A percentile compares a stretch with the other conserved stretches of the same genome.
Evolutionary conservation across 2,113 vertebrate species (phyloP).

Genomic region (Silurus meridionalis): DNA sequence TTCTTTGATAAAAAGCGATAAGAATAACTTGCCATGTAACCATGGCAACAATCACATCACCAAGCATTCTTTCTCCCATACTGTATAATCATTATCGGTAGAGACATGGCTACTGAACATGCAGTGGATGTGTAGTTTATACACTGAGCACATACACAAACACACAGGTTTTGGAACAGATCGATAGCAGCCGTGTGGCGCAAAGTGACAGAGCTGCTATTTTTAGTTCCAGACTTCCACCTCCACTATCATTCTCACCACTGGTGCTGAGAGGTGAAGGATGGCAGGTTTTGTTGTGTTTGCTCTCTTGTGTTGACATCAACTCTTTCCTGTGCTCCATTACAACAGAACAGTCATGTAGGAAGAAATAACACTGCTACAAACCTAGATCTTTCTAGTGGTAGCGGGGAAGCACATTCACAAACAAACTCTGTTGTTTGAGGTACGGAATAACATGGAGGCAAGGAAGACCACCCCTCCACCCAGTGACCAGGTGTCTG

Average conservation of each 20-base stretch:
- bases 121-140: not conserved
- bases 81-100: not conserved
- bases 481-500: too few relatives aligned
- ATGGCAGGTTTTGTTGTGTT: slow-evolving; percentile 21
- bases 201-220: slow-evolving; percentile 38
- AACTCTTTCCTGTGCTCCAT: not conserved
- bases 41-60: not conserved
- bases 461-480: too few relatives aligned
- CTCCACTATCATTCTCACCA: slow-evolving; percentile 40
- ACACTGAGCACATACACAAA: not conserved
- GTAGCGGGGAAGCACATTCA: too few relatives aligned
- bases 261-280: slow-evolving; percentile 32
- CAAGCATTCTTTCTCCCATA: not conserved
- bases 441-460: not conserved
- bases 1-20: not conserved
- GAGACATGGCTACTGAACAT: not conserved
- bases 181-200: slow-evolving; percentile 30
- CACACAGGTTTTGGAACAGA: slow-evolving; percentile 10
- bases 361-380: not conserved
- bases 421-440: too few relatives aligned
- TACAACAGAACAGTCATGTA: not conserved
- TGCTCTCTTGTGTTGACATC: not conserved
- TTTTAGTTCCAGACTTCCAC: slow-evolving; percentile 43
- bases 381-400: too few relatives aligned
- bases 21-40: not conserved